Conservation (phyloP, 2,113 vertebrate species). For the Paramormyrops kingsleyae region DNA sequence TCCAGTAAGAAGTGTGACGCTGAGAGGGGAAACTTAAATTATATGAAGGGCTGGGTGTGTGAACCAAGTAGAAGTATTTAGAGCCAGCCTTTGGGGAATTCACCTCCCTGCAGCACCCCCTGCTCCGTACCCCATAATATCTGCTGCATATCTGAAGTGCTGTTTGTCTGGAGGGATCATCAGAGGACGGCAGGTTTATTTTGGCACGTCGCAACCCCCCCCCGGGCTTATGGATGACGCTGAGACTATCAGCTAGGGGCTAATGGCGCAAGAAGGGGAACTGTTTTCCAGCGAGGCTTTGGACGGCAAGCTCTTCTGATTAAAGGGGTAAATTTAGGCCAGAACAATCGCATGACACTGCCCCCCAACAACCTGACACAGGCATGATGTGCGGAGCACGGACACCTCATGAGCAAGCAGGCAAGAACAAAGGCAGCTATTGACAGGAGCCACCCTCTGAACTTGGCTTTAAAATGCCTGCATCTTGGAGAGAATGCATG, state of each 20-base stretch:
- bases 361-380: constrained; percentile 22
- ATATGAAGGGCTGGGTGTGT: neutral
- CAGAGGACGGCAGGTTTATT: constrained; percentile 3
- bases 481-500: constrained; percentile 9
- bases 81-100: neutral
- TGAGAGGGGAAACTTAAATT: neutral
- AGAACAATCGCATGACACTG: constrained; percentile 31
- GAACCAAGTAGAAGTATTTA: neutral
- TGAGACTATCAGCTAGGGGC: neutral
- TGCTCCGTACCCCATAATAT: neutral
- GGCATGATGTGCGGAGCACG: constrained; percentile 20
- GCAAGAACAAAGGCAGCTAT: constrained; percentile 31
- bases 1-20: neutral
- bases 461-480: constrained; percentile 25
- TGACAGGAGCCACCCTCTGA: constrained; percentile 16
- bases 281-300: neutral
- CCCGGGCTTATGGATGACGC: neutral
- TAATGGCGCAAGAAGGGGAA: neutral
- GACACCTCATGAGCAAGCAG: constrained; percentile 22
- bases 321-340: neutral
- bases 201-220: neutral
- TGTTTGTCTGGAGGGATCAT: neutral
- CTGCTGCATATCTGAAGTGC: neutral
- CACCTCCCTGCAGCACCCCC: neutral
- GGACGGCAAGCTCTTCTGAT: constrained; percentile 23